Conservation (phyloP, 2,888 invertebrate genomes). For the Andrena minutula region DNA sequence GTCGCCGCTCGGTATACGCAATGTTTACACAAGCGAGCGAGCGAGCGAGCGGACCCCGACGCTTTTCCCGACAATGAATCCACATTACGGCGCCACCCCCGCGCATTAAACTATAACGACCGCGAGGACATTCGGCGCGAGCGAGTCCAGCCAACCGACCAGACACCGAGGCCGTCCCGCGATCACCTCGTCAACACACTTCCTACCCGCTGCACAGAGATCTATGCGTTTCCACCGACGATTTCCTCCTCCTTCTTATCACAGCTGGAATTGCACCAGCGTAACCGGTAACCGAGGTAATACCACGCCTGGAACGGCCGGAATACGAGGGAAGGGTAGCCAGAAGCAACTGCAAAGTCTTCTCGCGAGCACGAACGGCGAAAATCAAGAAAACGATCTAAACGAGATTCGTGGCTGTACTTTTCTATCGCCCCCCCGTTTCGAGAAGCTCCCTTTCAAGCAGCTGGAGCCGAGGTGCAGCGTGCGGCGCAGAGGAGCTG, state of each 20-base stretch:
- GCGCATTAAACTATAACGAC: constrained; percentile 81
- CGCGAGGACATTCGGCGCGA: constrained; percentile 70
- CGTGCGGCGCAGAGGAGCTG: neutral
- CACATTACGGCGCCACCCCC: constrained; percentile 76
- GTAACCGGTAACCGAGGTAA: neutral
- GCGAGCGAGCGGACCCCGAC: constrained; percentile 53
- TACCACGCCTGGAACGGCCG: neutral
- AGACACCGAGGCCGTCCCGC: neutral
- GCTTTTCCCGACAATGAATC: constrained; percentile 77
- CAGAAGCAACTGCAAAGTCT: neutral
- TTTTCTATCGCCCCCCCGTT: constrained; percentile 42
- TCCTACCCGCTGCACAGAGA: no score
- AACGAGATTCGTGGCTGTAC: constrained; percentile 52
- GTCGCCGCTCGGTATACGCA: constrained; percentile 50
- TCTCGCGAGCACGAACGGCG: constrained; percentile 2
- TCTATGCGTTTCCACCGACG: no score
- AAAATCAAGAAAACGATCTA: constrained; percentile 46
- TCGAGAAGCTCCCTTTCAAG: constrained; percentile 40
- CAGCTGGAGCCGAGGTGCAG: neutral
- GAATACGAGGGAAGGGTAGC: neutral
- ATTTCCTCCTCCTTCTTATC: no score
- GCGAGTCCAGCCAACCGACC: constrained; percentile 51
- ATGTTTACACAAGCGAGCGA: constrained; percentile 77
- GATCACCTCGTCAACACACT: neutral
- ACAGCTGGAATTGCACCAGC: no score